Evolutionary conservation across 2,797 vertebrate species (phyloP).

Genomic region (Chaetodon trifasciatus): DNA sequence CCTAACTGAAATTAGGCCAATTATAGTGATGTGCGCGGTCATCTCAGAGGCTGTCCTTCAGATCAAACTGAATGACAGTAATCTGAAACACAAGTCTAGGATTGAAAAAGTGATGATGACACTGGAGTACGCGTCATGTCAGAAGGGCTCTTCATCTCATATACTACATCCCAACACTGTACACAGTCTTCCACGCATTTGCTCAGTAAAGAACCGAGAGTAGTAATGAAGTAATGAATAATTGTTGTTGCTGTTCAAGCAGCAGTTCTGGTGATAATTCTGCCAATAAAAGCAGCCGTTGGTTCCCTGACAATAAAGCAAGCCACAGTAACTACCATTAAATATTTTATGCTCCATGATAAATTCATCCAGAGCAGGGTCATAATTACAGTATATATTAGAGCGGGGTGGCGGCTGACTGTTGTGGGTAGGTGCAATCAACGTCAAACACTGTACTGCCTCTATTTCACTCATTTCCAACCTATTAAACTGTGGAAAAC

Average conservation of each 20-base stretch:
- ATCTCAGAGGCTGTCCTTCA: background rate
- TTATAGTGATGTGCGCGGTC: constrained; percentile 14
- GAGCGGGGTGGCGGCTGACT: too few relatives aligned
- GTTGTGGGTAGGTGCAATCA: too few relatives aligned
- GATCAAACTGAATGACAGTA: constrained; percentile 13
- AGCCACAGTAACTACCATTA: background rate
- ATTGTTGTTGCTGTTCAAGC: background rate
- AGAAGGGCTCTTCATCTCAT: background rate
- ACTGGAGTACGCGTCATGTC: background rate
- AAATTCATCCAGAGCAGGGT: too few relatives aligned
- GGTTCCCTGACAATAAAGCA: background rate
- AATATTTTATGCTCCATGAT: background rate
- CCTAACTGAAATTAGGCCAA: constrained; percentile 6
- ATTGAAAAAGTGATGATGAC: background rate
- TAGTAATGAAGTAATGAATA: background rate
- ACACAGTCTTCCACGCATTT: background rate
- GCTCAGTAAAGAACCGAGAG: background rate
- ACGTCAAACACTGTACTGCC: too few relatives aligned
- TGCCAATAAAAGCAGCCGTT: background rate
- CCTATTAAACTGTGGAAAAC: too few relatives aligned
- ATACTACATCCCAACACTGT: background rate
- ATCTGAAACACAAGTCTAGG: background rate
- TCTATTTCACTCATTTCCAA: too few relatives aligned
- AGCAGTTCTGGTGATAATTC: too few relatives aligned
- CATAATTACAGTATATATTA: too few relatives aligned